Evolutionary conservation across 1,140 invertebrate genomes (phyloP), one percentile per base, ranked within the genome.

Genomic region (Habropoda laboriosa): DNA sequence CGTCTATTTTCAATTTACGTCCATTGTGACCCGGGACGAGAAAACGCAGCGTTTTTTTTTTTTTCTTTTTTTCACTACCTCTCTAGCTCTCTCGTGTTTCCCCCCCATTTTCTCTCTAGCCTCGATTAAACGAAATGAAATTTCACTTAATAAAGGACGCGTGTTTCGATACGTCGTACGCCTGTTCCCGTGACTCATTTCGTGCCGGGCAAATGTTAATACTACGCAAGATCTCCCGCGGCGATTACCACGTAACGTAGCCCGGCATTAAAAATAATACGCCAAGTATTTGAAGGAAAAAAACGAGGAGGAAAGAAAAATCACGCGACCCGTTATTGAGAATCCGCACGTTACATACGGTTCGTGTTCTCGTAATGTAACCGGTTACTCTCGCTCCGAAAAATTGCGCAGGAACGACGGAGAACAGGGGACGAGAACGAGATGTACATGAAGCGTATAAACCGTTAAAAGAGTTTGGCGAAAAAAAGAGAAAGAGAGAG

Each of bases 1-100:
- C 57, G 58, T 53, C 68, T 27, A 55, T 72, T 55, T 73, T 61
- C 58, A 72, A 79, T 79, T 71, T 79, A 61, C 32, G 10, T 32
- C 24, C 68, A 72, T 79, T 79, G 76, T 79, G 47, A 40, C 24
- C 1, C n/a, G n/a, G 10, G 32, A 16, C 8, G n/a, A 18, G 30
- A 38, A 77, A 57, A 47, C 63, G 35, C n/a, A 6, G 24, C 49
- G n/a, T 67, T 45, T 21, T 58, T 16, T 45, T n/a, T 57, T 32
- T n/a, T 18, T 16, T 5, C 38, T 1, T 38, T 38, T 57, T n/a
- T 38, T 55, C 16, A 3, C 16, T 21, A 32, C 6, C 1, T 0
- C 7, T n/a, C n/a, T n/a, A n/a, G n/a, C n/a, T n/a, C 6, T 12
- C 30, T 6, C 32, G n/a, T n/a, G n/a, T 2, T 6, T 27, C 13